Base-by-base conservation (phyloP, 2,888 invertebrate genomes). In the Eristalis tenax region DNA sequence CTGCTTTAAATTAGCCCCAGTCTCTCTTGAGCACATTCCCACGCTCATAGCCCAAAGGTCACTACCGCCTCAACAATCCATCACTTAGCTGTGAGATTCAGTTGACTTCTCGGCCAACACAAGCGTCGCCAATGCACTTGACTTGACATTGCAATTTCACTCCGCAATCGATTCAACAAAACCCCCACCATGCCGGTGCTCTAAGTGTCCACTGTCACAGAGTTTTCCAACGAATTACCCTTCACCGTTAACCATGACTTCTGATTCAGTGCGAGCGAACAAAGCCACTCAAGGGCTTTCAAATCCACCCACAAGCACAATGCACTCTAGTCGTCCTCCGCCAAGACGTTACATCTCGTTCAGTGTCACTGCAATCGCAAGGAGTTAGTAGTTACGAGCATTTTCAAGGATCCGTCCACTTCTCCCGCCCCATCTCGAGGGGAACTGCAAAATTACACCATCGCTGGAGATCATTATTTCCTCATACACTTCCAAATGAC, bases 401-500 rank as follows among this genome's bases (percentile, higher is more conserved):
- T 50, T 59, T 43, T 82, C 65, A 70, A 82, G 68, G 78, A 73
- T 50, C 50, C 18, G 18, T 18, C 50, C 50, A 50, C 50, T 18
- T 18, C 1, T 18, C 59, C 43, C 35, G 22, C n/a, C 64, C 57
- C 61, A 64, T n/a, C 61, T 4, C 23, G 10, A 28, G 75, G 57
- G 71, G 59, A 73, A 64, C 32, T 43, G 43, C 32, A 56, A 78
- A 78, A 82, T 74, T 78, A 86, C 78, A 40, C 57, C 78, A 82
- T 66, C 64, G 78, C 82, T 78, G 23, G 61, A 83, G 65, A 83
- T 77, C 86, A 86, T 86, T 86, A 83, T 83, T 78, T 86, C 78
- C 75, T 83, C 70, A 65, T 75, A 68, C 32, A 80, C 63, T 77
- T 79, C 50, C 77, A 73, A 86, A 74, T 74, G 86, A 86, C 78